These are phyloP conservation scores for Metopia argyrocephala DNA, from an alignment of 2,888 invertebrate species.

Conservation along the genomic window DNA sequence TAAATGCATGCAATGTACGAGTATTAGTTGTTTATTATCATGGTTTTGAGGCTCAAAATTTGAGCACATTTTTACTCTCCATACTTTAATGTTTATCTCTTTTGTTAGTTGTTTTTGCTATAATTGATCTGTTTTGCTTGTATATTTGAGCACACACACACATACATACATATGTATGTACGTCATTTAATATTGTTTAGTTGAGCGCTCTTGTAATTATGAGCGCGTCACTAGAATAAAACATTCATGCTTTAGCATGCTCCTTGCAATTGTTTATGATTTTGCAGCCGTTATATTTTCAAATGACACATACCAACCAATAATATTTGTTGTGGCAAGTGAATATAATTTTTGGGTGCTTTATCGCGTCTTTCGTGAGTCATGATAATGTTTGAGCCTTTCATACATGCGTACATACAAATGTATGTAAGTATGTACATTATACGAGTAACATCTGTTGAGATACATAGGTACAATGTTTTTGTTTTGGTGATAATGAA, in stretches of 20 bases:
- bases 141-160: not conserved
- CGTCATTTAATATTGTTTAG: not conserved
- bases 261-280: slow-evolving; percentile 3
- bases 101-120: no score
- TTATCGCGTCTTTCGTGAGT: not conserved
- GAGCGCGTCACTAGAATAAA: not conserved
- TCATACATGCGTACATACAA: no score
- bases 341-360: not conserved
- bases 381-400: no score
- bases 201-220: slow-evolving; percentile 1
- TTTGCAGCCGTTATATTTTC: slow-evolving; percentile 35
- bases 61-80: no score
- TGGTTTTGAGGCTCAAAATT: no score
- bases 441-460: no score
- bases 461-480: no score
- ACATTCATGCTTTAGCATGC: slow-evolving; percentile 47
- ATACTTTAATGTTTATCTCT: no score
- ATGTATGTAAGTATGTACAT: not conserved
- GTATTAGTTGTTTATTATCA: no score
- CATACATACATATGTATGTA: not conserved
- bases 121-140: no score
- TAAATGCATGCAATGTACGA: no score
- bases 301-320: slow-evolving; percentile 17
- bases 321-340: slow-evolving; percentile 1
- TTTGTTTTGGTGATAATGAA: no score